Evolutionary conservation across 2,888 invertebrate species (phyloP), one percentile per base, ranked within the genome.

Genomic region (Drosophila yooni): DNA sequence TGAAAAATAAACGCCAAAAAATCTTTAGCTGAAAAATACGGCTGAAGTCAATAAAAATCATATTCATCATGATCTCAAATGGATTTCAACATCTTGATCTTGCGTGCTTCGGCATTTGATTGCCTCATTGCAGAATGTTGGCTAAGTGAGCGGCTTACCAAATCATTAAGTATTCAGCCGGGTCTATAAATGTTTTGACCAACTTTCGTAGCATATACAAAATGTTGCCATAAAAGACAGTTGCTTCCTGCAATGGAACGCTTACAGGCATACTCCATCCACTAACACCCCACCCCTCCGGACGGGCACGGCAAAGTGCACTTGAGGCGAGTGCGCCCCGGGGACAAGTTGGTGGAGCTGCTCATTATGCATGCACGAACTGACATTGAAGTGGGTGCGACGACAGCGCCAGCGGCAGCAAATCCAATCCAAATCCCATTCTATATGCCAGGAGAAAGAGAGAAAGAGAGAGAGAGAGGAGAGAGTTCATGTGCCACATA

Each of bases 311-410:
- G 59, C 66, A 86, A 86, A 85, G 84, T 88, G 84, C 84, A 88
- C 84, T 89, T 89, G 85, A 87, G 53, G 65, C 73, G 77, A 86
- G 72, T 86, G 69, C 65, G 71, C 40, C 27, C 57, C 70, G 69
- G 83, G 76, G 69, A 76, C 75, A 72, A 58, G 51, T 62, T 64
- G 74, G 11, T 58, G 58, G 68, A 61, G 69, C 70, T 53, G 68
- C 87, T 89, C 89, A 85, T 85, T 85, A 85, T 87, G 85, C 89
- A 85, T 85, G 89, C 85, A 85, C 79, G 84, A 72, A 87, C 84
- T 85, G 85, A 83, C 85, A 85, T 81, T 85, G 84, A 85, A 85
- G 85, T 85, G 85, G 89, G 69, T 79, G 83, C 86, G 79, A 70
- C 70, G 61, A 63, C 79, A 66, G 58, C 58, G 67, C 59, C 67